Evolutionary conservation across 2,113 vertebrate species (phyloP).

Genomic region (Oophaga pumilio): DNA sequence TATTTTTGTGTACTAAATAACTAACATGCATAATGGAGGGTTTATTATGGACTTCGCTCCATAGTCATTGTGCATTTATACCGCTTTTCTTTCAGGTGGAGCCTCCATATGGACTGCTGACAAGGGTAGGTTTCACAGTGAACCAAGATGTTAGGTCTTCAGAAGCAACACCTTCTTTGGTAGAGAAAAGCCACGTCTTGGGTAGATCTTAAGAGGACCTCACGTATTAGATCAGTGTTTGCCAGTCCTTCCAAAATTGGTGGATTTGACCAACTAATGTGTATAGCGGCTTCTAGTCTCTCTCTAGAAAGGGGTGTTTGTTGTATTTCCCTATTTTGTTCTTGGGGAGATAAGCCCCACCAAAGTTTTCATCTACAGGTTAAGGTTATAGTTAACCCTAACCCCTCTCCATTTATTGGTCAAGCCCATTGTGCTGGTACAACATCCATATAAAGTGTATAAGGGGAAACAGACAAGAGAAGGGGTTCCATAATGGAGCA

Average conservation of each 20-base stretch:
- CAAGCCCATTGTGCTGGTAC: too few relatives aligned
- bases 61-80: neutral
- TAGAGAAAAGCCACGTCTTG: neutral
- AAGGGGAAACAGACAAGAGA: neutral
- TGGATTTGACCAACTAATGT: too few relatives aligned
- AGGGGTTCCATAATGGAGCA: neutral
- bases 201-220: neutral
- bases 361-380: too few relatives aligned
- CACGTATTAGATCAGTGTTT: too few relatives aligned
- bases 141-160: neutral
- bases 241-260: too few relatives aligned
- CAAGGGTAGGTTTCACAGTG: neutral
- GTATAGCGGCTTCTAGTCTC: too few relatives aligned
- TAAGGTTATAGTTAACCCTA: too few relatives aligned
- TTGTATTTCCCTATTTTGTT: too few relatives aligned
- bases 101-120: neutral
- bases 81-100: neutral
- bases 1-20: conserved; percentile 11
- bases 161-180: neutral
- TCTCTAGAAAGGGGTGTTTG: too few relatives aligned
- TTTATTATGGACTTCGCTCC: neutral
- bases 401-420: too few relatives aligned
- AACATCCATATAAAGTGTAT: too few relatives aligned
- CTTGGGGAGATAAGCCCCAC: too few relatives aligned
- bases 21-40: conserved; percentile 8